Conservation (phyloP, 2,888 invertebrate species). For the Dryobota labecula region DNA sequence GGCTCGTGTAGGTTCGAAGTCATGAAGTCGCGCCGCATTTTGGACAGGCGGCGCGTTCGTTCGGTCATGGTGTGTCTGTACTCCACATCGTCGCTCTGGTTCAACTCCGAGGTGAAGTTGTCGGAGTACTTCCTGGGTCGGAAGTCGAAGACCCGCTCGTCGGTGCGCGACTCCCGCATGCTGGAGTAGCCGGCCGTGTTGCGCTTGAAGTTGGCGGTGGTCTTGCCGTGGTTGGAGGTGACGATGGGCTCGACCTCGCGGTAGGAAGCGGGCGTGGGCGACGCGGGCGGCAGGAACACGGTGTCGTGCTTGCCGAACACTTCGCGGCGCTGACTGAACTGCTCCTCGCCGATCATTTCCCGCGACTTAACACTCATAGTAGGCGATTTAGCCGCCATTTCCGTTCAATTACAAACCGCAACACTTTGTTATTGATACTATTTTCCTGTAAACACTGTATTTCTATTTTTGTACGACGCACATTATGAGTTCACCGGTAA, state of each 20-base stretch:
- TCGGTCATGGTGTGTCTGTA: conserved; percentile 86
- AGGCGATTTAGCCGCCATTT: conserved; percentile 89
- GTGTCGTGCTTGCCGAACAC: conserved; percentile 89
- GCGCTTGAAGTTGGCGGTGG: conserved; percentile 86
- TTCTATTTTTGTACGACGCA: conserved; percentile 88
- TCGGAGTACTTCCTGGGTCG: conserved; percentile 87
- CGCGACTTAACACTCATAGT: conserved; percentile 87
- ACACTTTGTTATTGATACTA: conserved; percentile 89
- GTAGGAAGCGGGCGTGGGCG: conserved; percentile 80
- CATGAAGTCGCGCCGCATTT: conserved; percentile 85
- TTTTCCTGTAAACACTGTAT: conserved; percentile 89
- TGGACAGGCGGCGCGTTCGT: conserved; percentile 85
- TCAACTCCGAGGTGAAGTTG: conserved; percentile 85
- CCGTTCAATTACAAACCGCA: conserved; percentile 89
- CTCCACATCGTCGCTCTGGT: conserved; percentile 87
- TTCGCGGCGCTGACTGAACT: conserved; percentile 89
- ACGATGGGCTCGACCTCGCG: conserved; percentile 82
- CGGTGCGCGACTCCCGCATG: conserved; percentile 85
- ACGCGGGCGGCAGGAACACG: conserved; percentile 85
- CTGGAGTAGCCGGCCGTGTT: conserved; percentile 86
- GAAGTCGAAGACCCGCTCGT: conserved; percentile 82
- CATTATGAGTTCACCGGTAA: conserved; percentile 90
- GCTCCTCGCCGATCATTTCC: conserved; percentile 87
- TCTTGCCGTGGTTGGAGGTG: conserved; percentile 87
- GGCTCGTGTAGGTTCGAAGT: conserved; percentile 87